Evolutionary conservation across 2,113 vertebrate genomes (phyloP).

Genomic region (Daphoenositta chrysoptera): DNA sequence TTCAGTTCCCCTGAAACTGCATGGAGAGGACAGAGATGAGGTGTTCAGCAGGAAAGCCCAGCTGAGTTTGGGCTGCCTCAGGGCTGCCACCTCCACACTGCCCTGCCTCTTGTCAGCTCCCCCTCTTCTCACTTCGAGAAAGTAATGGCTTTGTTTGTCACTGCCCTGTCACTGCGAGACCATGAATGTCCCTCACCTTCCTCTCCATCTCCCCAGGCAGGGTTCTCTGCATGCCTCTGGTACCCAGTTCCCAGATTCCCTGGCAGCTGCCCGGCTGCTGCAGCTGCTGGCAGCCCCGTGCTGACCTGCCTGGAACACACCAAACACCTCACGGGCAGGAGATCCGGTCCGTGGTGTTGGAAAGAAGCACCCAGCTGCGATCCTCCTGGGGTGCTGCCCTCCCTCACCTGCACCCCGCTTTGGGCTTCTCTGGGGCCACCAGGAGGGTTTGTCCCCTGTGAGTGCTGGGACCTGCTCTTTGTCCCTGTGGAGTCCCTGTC

Average conservation of each 20-base stretch:
- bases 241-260: neutral
- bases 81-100: neutral
- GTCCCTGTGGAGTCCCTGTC: neutral
- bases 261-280: neutral
- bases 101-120: neutral
- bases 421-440: neutral
- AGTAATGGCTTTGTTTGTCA: neutral
- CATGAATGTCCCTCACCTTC: neutral
- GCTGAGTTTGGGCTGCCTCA: neutral
- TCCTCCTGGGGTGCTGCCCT: accelerated
- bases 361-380: neutral
- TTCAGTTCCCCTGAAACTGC: neutral
- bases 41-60: neutral
- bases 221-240: neutral
- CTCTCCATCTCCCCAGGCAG: neutral
- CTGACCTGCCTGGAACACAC: neutral
- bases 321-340: neutral
- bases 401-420: no score
- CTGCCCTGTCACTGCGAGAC: neutral
- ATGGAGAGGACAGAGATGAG: neutral
- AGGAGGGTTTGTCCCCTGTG: accelerated
- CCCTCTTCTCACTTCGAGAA: neutral
- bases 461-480: accelerated
- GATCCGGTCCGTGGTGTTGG: accelerated
- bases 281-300: neutral